These are phyloP conservation scores for Scaptomyza reducta DNA, from an alignment of 2,888 invertebrate genomes.

Conservation along the genomic window DNA sequence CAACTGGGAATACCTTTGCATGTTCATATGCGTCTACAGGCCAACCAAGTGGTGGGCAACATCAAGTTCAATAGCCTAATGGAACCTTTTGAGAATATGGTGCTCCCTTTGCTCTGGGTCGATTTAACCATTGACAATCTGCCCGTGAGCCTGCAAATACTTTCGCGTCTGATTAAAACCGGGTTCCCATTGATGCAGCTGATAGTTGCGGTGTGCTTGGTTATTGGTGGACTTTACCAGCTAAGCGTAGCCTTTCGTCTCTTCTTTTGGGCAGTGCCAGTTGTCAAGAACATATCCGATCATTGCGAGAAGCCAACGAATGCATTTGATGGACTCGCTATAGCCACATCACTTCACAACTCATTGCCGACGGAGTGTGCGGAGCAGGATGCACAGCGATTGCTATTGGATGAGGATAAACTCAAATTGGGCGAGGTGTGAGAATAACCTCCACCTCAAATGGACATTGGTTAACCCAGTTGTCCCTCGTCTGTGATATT, in stretches of 20 bases:
- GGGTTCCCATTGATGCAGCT: conserved; percentile 85
- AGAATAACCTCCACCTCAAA: conserved; percentile 30
- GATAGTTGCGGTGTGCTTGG: conserved; percentile 84
- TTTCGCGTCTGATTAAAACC: conserved; percentile 85
- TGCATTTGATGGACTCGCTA: conserved; percentile 28
- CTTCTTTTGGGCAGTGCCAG: conserved; percentile 70
- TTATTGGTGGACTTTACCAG: conserved; percentile 85
- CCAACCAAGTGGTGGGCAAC: conserved; percentile 88
- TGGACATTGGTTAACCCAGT: conserved; percentile 3
- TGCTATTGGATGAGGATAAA: conserved; percentile 33
- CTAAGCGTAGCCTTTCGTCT: conserved; percentile 81
- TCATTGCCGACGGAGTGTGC: conserved; percentile 19
- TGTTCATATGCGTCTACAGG: conserved; percentile 88
- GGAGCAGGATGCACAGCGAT: conserved; percentile 51
- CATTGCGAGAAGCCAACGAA: conserved; percentile 37
- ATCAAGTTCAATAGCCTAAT: conserved; percentile 87
- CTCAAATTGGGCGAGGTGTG: conserved; percentile 36
- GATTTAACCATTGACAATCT: conserved; percentile 85
- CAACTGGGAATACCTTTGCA: conserved; percentile 88
- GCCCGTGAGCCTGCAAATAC: conserved; percentile 84
- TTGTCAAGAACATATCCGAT: conserved; percentile 39
- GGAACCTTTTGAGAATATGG: conserved; percentile 87
- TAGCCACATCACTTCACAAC: conserved; percentile 44
- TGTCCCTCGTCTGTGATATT: conserved; percentile 61
- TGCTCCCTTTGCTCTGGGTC: conserved; percentile 90